phyloP scores from a whole-genome alignment of 2,113 vertebrate genomes.

The Heterocephalus glaber region DNA sequence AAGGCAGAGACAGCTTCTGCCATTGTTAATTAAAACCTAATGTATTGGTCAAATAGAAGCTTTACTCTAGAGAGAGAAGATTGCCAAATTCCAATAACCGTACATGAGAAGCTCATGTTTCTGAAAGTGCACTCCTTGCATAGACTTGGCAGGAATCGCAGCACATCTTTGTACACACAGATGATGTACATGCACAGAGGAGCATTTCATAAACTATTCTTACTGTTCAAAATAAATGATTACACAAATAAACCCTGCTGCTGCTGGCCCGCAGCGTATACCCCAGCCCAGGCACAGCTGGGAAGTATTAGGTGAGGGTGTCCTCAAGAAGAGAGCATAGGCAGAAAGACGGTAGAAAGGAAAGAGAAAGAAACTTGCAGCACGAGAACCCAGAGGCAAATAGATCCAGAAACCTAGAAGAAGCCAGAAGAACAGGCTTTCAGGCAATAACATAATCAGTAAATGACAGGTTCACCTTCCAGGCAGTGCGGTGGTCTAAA shows the following conservation, averaged over 20 bases:
- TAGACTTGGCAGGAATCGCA: background rate
- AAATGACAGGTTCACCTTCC: background rate
- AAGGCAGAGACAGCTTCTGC: background rate
- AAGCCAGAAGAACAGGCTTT: background rate
- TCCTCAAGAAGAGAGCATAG: background rate
- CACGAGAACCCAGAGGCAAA: background rate
- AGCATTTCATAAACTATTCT: slow-evolving; percentile 30
- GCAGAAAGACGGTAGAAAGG: background rate
- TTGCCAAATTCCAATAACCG: background rate
- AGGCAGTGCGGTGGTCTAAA: background rate
- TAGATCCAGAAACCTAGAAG: background rate
- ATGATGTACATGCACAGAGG: background rate
- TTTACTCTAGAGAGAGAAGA: background rate
- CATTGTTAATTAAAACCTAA: background rate
- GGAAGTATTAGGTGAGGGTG: background rate
- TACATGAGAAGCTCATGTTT: background rate
- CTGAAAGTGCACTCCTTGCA: background rate
- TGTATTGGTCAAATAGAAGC: background rate
- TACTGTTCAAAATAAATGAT: background rate
- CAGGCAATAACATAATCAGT: background rate
- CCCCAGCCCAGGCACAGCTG: background rate
- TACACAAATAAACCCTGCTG: background rate
- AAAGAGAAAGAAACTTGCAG: background rate
- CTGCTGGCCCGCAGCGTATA: background rate
- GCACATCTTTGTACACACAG: background rate